Conservation (phyloP, 2,888 invertebrate genomes). For the Cantharis flavilabris region DNA sequence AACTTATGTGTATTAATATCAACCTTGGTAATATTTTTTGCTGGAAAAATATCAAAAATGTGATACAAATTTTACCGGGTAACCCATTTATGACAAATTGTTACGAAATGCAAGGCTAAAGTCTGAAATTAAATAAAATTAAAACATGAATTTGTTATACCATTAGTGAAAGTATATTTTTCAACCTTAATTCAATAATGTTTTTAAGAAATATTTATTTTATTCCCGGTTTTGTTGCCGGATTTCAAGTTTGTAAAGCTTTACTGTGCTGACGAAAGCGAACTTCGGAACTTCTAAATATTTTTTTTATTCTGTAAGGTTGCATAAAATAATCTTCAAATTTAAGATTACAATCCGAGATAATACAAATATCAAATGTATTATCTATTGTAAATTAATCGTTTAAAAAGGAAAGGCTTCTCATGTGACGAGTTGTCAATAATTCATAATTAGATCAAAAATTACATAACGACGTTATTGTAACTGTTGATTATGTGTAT, state of each 20-base stretch:
- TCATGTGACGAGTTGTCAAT: neutral
- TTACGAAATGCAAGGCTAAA: neutral
- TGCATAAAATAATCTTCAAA: too few species aligned
- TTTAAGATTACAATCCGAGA: too few species aligned
- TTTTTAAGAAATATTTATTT: neutral
- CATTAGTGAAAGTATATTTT: neutral
- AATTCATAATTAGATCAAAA: neutral
- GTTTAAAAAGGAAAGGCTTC: neutral
- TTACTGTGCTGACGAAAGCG: too few species aligned
- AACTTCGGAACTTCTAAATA: too few species aligned
- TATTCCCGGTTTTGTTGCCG: neutral
- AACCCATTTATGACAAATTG: neutral
- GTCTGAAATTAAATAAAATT: neutral
- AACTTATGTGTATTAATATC: neutral
- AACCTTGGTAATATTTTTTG: neutral
- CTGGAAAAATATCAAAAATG: neutral
- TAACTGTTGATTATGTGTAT: neutral
- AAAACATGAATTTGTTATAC: neutral
- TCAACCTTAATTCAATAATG: neutral
- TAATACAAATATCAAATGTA: too few species aligned
- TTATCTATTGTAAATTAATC: neutral
- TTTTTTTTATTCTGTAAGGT: too few species aligned
- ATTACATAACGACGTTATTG: neutral
- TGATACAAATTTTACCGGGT: neutral
- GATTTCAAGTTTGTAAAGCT: too few species aligned